These are phyloP conservation scores for Torymus tubicola DNA, from an alignment of 2,888 invertebrate genomes.

Conservation along the genomic window DNA sequence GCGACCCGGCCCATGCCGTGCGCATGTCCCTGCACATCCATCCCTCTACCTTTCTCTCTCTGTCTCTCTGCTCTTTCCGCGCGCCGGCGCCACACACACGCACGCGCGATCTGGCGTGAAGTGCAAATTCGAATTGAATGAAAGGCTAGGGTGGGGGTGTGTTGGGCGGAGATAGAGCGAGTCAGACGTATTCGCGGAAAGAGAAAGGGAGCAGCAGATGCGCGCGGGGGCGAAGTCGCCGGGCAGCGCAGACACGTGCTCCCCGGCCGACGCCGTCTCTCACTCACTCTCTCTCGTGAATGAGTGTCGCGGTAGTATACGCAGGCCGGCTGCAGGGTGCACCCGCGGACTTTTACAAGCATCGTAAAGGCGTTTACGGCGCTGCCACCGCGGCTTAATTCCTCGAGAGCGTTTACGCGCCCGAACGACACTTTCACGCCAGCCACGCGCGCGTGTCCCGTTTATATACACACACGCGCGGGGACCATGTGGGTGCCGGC, in stretches of 20 bases:
- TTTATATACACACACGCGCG: no score
- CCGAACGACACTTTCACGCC: not conserved
- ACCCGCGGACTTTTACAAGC: constrained; percentile 41
- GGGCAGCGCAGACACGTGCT: no score
- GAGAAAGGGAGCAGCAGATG: no score
- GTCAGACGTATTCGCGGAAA: no score
- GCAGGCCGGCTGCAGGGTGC: not conserved
- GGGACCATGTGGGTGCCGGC: no score
- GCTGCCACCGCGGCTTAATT: constrained; percentile 18
- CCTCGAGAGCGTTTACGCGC: constrained; percentile 8
- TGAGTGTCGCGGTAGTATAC: not conserved
- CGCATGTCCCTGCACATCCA: constrained; percentile 6
- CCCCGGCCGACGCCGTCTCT: no score
- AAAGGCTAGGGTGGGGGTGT: not conserved
- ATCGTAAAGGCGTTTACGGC: constrained; percentile 45
- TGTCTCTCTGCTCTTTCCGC: not conserved
- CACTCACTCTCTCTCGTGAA: no score
- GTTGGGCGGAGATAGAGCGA: no score
- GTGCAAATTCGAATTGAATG: constrained; percentile 42
- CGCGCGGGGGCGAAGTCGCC: not conserved
- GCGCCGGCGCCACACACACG: no score
- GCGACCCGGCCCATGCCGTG: not conserved
- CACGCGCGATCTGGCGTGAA: not conserved
- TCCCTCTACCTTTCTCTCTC: not conserved
- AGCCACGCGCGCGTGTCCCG: no score